These are phyloP conservation scores for Eublepharis macularius DNA, from an alignment of 2,113 vertebrate genomes.

Conservation along the genomic window DNA sequence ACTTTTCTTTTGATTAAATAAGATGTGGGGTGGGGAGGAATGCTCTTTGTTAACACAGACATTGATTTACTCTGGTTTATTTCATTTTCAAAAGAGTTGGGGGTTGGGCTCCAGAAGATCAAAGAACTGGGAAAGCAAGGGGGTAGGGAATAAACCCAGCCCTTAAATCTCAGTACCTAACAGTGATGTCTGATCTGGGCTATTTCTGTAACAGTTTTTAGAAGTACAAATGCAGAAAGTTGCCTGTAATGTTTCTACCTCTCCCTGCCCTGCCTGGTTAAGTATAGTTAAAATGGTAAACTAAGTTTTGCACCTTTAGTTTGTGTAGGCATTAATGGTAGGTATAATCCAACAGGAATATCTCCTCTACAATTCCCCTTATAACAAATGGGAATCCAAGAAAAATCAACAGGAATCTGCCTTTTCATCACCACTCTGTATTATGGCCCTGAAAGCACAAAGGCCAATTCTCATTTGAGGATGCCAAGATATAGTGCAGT, in stretches of 20 bases:
- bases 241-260: background rate
- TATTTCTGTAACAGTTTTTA: background rate
- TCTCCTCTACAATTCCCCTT: background rate
- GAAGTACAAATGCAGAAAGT: background rate
- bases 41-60: constrained; percentile 1
- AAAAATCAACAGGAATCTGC: background rate
- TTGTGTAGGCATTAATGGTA: background rate
- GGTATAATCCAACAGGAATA: background rate
- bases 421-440: background rate
- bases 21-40: background rate
- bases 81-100: constrained; percentile 23
- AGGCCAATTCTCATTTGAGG: background rate
- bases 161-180: background rate
- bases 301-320: background rate
- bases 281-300: background rate
- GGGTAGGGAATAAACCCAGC: background rate
- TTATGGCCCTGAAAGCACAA: background rate
- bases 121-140: constrained; percentile 30
- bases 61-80: constrained; percentile 26
- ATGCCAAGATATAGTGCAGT: background rate
- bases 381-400: background rate
- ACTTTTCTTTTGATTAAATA: constrained; percentile 30
- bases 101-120: constrained; percentile 44
- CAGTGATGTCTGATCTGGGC: background rate
- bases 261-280: too few species aligned